These are phyloP conservation scores for Acropora tenuis DNA, from an alignment of 64 coral and sea anemone genomes.

Conservation along the genomic window DNA sequence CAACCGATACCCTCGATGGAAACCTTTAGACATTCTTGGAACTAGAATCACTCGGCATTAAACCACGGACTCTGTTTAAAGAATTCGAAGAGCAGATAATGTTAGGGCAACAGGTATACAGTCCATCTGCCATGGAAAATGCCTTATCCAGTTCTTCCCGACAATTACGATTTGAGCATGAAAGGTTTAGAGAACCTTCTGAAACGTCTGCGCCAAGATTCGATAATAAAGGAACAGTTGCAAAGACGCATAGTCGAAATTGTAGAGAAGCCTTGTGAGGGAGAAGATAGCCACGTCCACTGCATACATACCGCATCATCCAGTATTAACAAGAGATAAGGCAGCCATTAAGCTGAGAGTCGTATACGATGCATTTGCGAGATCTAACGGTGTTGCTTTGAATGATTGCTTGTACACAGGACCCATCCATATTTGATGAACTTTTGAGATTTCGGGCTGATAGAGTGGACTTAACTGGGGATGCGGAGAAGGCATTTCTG, in stretches of 20 bases:
- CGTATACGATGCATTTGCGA: slow-evolving; percentile 65
- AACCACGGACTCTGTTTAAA: neutral
- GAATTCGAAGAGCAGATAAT: slow-evolving; percentile 24
- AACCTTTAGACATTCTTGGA: slow-evolving; percentile 51
- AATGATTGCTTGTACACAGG: slow-evolving; percentile 62
- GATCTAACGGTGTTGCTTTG: slow-evolving; percentile 28
- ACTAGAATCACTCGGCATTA: slow-evolving; percentile 57
- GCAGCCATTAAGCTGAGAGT: slow-evolving; percentile 37
- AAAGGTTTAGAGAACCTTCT: slow-evolving; percentile 28
- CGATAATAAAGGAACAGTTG: slow-evolving; percentile 63
- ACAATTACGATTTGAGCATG: slow-evolving; percentile 50
- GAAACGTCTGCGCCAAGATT: slow-evolving; percentile 43
- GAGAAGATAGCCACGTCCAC: no score
- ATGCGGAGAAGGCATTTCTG: slow-evolving; percentile 68
- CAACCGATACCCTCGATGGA: neutral
- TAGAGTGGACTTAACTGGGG: slow-evolving; percentile 35
- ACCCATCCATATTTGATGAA: slow-evolving; percentile 47
- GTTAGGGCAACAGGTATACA: slow-evolving; percentile 26
- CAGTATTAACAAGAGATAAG: slow-evolving; percentile 48
- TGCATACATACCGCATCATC: slow-evolving; percentile 21
- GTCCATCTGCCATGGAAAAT: slow-evolving; percentile 41
- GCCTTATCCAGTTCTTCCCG: slow-evolving; percentile 18
- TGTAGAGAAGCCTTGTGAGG: neutral
- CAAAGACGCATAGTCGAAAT: slow-evolving; percentile 40
- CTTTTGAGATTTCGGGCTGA: slow-evolving; percentile 48